These are phyloP conservation scores for Microctonus hyperodae DNA, from an alignment of 2,888 invertebrate genomes.

Conservation along the genomic window DNA sequence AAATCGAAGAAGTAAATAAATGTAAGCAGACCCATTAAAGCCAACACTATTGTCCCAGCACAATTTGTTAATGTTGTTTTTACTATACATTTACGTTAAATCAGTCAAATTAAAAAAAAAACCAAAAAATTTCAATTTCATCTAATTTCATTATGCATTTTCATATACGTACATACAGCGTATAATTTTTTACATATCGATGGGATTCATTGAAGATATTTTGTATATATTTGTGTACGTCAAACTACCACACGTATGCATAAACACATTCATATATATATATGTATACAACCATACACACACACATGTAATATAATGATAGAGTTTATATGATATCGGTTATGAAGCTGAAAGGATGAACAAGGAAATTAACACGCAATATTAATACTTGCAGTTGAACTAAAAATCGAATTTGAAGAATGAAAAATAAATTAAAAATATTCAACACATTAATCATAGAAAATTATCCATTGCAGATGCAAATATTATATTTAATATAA, in stretches of 20 bases:
- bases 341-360: neutral
- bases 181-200: conserved; percentile 25
- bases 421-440: neutral
- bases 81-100: conserved; percentile 14
- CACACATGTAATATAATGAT: neutral
- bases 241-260: conserved; percentile 22
- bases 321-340: neutral
- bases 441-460: neutral
- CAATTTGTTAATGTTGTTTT: conserved; percentile 28
- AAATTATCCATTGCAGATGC: neutral
- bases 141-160: conserved; percentile 24
- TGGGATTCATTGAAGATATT: conserved; percentile 16
- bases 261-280: neutral
- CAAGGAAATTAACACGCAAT: neutral
- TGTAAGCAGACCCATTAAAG: conserved; percentile 35
- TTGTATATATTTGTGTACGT: neutral
- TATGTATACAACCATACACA: conserved; percentile 16
- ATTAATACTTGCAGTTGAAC: neutral
- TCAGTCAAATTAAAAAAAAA: neutral
- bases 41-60: conserved; percentile 47
- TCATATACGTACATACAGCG: conserved; percentile 26
- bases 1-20: neutral
- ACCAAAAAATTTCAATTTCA: neutral
- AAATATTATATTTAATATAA: neutral
- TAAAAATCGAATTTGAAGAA: neutral